Evolutionary conservation across 2,113 vertebrate genomes (phyloP), one percentile per base, ranked within the genome.

Genomic region (Leptobrachium leishanense): DNA sequence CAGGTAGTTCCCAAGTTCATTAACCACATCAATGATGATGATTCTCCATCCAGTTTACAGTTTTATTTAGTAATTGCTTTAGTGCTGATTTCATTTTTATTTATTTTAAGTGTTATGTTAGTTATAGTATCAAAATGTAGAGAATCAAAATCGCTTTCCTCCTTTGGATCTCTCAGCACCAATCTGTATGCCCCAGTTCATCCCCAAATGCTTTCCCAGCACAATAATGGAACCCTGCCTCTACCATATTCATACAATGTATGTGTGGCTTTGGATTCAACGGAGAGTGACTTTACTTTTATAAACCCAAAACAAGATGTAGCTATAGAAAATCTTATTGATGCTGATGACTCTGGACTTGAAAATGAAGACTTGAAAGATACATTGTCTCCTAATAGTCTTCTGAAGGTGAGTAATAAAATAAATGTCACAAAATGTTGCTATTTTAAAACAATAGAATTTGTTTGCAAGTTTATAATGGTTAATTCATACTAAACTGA

Each of bases 21-120:
- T 2, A 63, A 46, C 15, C 72, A 74, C 11, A 1, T 53, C 71
- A 63, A 2, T 20, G 55, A 82, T 62, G 62, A 83, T 84, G 80
- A 68, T 10, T 75, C 68, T 0, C 68, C 83, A 2, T 84, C 87
- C 0, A 83, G 82, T 43, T 77, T 94, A 43, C 91, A 88, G 0
- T 84, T 88, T 2, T 86, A 93, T 74, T 85, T 95, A 66, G 86
- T 90, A 1, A 83, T 91, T 2, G 88, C 91, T 0, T 77, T 93
- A 9, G 83, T 77, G 9, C 65, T 84, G 0, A 86, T 92, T 3
- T 90, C 89, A 2, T 83, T 72, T 50, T 74, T 87, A n/a, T 84
- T 85, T 40, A 65, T 85, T 7, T 59, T 81, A 20, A 84, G 66
- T 10, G 57, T 81, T 5, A 44, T 76, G 4, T 44, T 59, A 11